Percentiles rank a stretch among this genome's conserved stretches.
These are phyloP conservation scores for Ceratosolen solmsi DNA, from an alignment of 1,140 invertebrate species.

Conservation along the genomic window DNA sequence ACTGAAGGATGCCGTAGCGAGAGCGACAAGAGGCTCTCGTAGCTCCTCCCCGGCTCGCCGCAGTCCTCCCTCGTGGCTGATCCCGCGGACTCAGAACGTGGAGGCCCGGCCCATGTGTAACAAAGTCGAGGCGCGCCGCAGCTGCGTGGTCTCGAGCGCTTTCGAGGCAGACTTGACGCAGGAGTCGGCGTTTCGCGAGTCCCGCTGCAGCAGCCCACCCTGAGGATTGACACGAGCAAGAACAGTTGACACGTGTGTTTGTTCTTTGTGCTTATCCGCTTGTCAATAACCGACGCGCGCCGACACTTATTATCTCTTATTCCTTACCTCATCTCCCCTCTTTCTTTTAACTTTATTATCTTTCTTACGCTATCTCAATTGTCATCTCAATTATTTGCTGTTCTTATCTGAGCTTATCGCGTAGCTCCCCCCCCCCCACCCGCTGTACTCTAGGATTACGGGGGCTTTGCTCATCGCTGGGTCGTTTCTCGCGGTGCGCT, in stretches of 20 bases:
- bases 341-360: no score
- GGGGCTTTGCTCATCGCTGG: conserved; percentile 44
- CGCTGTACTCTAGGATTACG: background rate
- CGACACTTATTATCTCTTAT: no score
- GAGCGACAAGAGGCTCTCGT: background rate
- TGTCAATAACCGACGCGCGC: no score
- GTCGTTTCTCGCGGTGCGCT: background rate
- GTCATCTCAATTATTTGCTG: conserved; percentile 4
- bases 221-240: conserved; percentile 65
- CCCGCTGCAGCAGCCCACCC: conserved; percentile 67
- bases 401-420: background rate
- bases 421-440: no score
- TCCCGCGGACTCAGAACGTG: conserved; percentile 32
- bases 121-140: conserved; percentile 55
- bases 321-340: no score
- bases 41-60: background rate
- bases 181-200: conserved; percentile 60
- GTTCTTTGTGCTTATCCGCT: background rate
- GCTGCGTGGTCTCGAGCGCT: conserved; percentile 55
- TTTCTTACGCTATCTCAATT: conserved; percentile 16
- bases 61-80: background rate
- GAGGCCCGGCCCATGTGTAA: conserved; percentile 55
- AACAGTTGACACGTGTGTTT: conserved; percentile 57
- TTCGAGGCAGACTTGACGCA: conserved; percentile 61
- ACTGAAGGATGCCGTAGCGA: conserved; percentile 40